Conservation (phyloP, 2,888 invertebrate species). For the Ornithoptera alexandrae region DNA sequence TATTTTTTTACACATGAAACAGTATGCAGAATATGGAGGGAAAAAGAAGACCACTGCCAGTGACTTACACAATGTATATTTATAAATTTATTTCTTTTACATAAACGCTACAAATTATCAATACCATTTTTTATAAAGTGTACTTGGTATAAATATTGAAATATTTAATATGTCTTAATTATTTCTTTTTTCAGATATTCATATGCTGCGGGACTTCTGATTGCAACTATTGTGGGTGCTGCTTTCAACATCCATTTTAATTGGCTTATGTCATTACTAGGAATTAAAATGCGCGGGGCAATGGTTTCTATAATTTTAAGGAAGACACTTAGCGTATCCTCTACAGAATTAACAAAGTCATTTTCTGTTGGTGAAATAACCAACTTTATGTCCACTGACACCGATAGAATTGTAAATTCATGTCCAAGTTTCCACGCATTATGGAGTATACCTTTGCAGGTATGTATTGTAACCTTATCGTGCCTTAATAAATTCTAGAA, state of each 20-base stretch:
- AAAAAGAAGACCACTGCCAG: no score
- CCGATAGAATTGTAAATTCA: conserved; percentile 96
- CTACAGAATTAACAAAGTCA: conserved; percentile 67
- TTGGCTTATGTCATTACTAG: conserved; percentile 90
- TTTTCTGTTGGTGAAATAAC: conserved; percentile 91
- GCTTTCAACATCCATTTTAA: conserved; percentile 93
- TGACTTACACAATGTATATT: no score
- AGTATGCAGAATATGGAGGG: no score
- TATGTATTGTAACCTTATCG: conserved; percentile 43
- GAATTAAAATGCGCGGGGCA: conserved; percentile 92
- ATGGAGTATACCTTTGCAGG: conserved; percentile 97
- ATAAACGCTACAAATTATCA: no score
- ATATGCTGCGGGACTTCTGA: conserved; percentile 64
- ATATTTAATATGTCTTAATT: background rate
- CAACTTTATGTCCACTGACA: conserved; percentile 98
- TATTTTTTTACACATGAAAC: no score
- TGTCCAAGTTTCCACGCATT: conserved; percentile 97
- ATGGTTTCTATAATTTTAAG: conserved; percentile 87
- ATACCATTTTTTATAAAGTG: background rate
- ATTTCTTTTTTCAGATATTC: conserved; percentile 60
- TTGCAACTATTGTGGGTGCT: conserved; percentile 80
- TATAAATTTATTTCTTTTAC: no score
- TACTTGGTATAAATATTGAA: background rate
- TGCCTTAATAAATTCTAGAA: background rate
- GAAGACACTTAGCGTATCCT: conserved; percentile 71